Percentiles rank a stretch among this genome's conserved stretches.
phyloP scores from a whole-genome alignment of 2,113 vertebrate species.

The Tetrao urogallus region DNA sequence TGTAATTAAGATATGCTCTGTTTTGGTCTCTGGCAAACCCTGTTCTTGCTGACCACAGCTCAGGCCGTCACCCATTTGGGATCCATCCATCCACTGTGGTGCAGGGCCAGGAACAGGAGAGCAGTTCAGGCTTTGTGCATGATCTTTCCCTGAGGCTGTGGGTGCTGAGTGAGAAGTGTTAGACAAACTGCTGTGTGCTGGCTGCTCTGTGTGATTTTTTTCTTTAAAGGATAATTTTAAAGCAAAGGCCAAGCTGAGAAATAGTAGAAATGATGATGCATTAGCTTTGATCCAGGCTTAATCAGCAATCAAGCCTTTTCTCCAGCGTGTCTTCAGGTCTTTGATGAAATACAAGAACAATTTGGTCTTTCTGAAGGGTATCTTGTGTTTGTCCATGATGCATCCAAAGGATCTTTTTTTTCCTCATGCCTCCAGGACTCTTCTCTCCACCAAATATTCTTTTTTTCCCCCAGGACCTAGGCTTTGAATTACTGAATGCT shows the following conservation, averaged over 20 bases:
- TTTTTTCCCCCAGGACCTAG: neutral
- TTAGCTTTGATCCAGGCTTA: neutral
- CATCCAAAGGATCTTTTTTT: neutral
- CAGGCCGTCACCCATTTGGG: neutral
- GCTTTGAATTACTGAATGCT: neutral
- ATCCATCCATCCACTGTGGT: neutral
- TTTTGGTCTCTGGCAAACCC: neutral
- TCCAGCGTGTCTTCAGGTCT: neutral
- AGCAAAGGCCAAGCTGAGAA: neutral
- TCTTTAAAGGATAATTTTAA: neutral
- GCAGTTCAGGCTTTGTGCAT: accelerated
- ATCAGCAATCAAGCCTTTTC: neutral
- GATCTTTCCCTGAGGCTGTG: neutral
- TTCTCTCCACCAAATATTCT: neutral
- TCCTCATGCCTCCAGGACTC: neutral
- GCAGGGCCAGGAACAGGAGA: neutral
- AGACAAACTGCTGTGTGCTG: neutral
- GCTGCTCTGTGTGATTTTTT: accelerated
- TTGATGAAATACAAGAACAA: neutral
- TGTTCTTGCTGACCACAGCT: neutral
- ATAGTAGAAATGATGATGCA: neutral
- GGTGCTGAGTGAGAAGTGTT: neutral
- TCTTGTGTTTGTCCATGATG: accelerated
- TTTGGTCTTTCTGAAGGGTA: neutral
- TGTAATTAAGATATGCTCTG: neutral